Conservation (phyloP, 2,888 invertebrate species). For the Amphipyra berbera region DNA sequence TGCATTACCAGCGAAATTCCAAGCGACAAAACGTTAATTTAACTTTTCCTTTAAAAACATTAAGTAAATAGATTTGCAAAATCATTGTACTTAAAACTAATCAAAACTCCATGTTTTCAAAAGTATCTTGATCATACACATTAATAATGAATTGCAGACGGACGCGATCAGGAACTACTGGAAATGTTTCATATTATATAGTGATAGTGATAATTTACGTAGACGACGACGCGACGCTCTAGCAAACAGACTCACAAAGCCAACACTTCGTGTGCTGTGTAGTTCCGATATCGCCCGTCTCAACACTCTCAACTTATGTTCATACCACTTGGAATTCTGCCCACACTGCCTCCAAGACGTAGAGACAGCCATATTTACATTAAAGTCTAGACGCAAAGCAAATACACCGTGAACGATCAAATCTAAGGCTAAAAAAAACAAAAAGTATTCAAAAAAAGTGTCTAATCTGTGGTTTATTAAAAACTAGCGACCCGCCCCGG, state of each 20-base stretch:
- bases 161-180: not conserved
- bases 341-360: constrained; percentile 26
- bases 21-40: too few relatives aligned
- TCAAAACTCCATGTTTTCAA: not conserved
- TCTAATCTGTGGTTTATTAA: constrained; percentile 41
- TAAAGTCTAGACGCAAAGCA: constrained; percentile 44
- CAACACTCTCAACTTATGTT: constrained; percentile 23
- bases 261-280: constrained; percentile 42
- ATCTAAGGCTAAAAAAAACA: constrained; percentile 6
- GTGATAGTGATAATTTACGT: not conserved
- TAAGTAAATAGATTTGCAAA: too few relatives aligned
- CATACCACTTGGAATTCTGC: constrained; percentile 53
- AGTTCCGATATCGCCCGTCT: constrained; percentile 36
- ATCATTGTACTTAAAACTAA: not conserved
- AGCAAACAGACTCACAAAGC: constrained; percentile 44
- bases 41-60: too few relatives aligned
- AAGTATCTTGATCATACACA: not conserved
- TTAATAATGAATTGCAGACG: not conserved
- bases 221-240: constrained; percentile 23
- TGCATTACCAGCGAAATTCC: too few relatives aligned
- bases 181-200: not conserved
- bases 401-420: constrained; percentile 37
- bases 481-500: too few relatives aligned
- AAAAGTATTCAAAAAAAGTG: constrained; percentile 8
- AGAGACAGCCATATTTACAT: constrained; percentile 35